These are phyloP conservation scores for Panulirus ornatus DNA, from an alignment of 1,140 invertebrate species.

Conservation along the genomic window DNA sequence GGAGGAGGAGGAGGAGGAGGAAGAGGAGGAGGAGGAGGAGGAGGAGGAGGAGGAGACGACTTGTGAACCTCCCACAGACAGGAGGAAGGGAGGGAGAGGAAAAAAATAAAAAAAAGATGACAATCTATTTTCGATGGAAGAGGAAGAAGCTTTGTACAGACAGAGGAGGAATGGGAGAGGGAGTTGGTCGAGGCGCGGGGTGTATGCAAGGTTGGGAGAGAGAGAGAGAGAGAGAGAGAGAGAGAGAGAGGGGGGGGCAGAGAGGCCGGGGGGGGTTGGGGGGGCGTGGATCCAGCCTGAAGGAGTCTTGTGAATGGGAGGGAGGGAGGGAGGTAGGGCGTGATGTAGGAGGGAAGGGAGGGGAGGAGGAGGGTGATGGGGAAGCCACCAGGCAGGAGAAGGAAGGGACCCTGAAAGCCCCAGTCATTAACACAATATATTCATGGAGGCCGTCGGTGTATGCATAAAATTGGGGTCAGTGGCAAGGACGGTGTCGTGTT, in stretches of 20 bases:
- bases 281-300: neutral
- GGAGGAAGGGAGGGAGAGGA: no score
- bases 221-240: neutral
- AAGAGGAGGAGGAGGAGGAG: no score
- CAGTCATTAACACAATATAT: constrained; percentile 14
- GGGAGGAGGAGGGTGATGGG: neutral
- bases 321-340: neutral
- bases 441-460: constrained; percentile 4
- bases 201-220: neutral
- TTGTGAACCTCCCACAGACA: no score
- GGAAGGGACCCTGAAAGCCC: neutral
- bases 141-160: no score
- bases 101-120: no score
- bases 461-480: constrained; percentile 28
- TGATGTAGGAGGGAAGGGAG: neutral
- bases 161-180: no score
- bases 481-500: neutral
- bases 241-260: constrained; percentile 16
- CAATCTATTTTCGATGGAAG: no score
- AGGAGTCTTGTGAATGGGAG: neutral
- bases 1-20: no score
- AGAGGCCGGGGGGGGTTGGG: neutral
- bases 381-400: neutral
- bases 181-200: no score
- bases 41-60: no score